These are phyloP conservation scores for Sminthurinus signatus DNA, from an alignment of 1,140 invertebrate species.

Conservation along the genomic window DNA sequence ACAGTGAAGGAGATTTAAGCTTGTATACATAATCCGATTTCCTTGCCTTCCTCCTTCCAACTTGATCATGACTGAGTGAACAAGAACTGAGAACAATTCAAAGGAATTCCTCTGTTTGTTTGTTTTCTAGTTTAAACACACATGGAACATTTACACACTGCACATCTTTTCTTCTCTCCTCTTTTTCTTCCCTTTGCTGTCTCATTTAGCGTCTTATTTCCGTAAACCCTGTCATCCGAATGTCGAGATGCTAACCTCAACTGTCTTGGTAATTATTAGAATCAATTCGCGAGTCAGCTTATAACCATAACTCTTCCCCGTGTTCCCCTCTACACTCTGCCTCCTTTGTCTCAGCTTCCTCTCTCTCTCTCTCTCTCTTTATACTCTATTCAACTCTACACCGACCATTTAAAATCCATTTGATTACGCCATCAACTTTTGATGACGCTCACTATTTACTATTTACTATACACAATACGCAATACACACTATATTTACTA, in stretches of 20 bases:
- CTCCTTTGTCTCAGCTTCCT: background rate
- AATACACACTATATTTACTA: too few species aligned
- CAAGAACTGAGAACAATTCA: slow-evolving; percentile 16
- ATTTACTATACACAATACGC: too few species aligned
- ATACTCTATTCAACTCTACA: background rate
- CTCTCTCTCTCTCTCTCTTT: background rate
- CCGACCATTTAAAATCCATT: slow-evolving; percentile 6
- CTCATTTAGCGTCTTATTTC: slow-evolving; percentile 12
- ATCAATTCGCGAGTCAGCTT: too few species aligned
- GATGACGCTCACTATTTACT: background rate
- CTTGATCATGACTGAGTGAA: slow-evolving; percentile 15
- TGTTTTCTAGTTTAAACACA: background rate
- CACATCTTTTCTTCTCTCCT: too few species aligned
- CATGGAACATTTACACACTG: too few species aligned
- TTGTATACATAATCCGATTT: slow-evolving; percentile 13
- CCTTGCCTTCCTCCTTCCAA: slow-evolving; percentile 1
- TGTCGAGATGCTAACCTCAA: slow-evolving; percentile 13
- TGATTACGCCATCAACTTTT: slow-evolving; percentile 7
- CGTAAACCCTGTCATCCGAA: slow-evolving; percentile 11
- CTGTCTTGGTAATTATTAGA: background rate
- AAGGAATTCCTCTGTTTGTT: slow-evolving; percentile 18
- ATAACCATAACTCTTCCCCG: background rate
- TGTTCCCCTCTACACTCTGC: background rate
- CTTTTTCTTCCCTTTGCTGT: slow-evolving; percentile 1
- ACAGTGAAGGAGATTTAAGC: slow-evolving; percentile 1